Conservation (phyloP, 2,113 vertebrate species). For the Cygnus atratus region DNA sequence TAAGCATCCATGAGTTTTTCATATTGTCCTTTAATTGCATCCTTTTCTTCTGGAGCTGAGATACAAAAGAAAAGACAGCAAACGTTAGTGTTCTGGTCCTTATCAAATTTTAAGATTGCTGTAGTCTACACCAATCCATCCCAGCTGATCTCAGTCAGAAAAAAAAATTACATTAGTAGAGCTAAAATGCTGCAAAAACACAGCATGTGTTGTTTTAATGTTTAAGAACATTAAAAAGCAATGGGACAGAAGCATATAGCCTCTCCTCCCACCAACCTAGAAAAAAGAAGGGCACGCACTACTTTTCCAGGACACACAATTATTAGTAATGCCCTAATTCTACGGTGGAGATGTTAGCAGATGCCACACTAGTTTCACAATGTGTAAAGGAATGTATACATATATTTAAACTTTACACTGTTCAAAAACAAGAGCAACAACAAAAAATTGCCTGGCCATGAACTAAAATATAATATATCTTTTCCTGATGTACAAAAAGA, state of each 20-base stretch:
- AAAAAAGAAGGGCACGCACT: neutral
- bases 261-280: neutral
- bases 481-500: neutral
- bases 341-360: neutral
- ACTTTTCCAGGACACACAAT: neutral
- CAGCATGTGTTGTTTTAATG: neutral
- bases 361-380: neutral
- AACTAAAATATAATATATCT: neutral
- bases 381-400: neutral
- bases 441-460: neutral
- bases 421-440: neutral
- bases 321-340: neutral
- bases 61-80: slow-evolving; percentile 29
- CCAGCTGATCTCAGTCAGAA: neutral
- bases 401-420: neutral
- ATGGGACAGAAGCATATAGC: neutral
- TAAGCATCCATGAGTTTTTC: slow-evolving; percentile 79
- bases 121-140: neutral
- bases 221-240: neutral
- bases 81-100: neutral
- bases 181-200: neutral
- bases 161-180: neutral
- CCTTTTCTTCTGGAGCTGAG: slow-evolving; percentile 81
- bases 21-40: slow-evolving; percentile 80
- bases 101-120: neutral